Evolutionary conservation across 2,113 vertebrate genomes (phyloP), one percentile per base, ranked within the genome.

Genomic region (Eulemur rufifrons): DNA sequence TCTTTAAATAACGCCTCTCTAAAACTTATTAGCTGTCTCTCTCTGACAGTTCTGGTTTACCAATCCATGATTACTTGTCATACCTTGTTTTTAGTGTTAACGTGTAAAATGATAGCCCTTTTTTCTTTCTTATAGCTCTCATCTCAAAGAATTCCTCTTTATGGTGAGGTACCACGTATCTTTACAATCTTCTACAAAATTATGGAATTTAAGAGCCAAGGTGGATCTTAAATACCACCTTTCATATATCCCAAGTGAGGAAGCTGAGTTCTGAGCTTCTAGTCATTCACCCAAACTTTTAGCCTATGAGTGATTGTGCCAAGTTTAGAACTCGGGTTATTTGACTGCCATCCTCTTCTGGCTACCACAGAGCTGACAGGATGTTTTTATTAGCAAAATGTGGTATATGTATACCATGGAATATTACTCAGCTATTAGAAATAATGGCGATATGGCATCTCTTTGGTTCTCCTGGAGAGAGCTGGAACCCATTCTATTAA

Each of bases 71-170:
- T 91, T 42, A 10, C 86, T 83, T 93, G 90, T 85, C 82, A 2
- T 63, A 29, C 73, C 45, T 91, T 74, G 95, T 91, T 77, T 71
- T 59, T 71, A 82, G 42, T 74, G 83, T 42, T 45, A 56, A 86
- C 1, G 0, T 69, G 89, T 80, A 39, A 93, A 93, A 87, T 32
- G 61, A 74, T 63, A 54, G 25, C 82, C 8, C 5, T 3, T 47
- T 27, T 63, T 25, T 32, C 61, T 34, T 68, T 71, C 23, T 42
- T 61, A 52, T 2, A 37, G 34, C 12, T 61, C 74, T 93, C n/a
- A 23, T 18, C 39, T 69, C 7, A 32, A 69, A 80, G 82, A 71
- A 29, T 56, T 61, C 59, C n/a, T 77, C 59, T 69, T 56, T 21
- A 1, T 2, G 25, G 4, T 29, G 45, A 66, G 15, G 18, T 52